Evolutionary conservation across 1,140 invertebrate genomes (phyloP).

Genomic region (Pemphigus obesinymphae): DNA sequence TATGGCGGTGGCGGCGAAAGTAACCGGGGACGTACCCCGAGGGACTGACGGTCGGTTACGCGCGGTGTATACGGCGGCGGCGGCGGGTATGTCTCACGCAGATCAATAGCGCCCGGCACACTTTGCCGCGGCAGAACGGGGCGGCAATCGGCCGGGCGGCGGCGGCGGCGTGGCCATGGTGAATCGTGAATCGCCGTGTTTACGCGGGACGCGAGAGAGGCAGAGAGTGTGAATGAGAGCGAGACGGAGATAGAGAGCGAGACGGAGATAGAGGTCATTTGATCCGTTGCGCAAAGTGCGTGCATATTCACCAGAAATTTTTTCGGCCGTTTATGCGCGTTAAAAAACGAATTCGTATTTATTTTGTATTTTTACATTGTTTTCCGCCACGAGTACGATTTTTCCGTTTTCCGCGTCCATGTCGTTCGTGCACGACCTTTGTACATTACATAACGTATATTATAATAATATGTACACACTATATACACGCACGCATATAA

Average conservation of each 20-base stretch:
- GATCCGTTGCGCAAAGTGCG: neutral
- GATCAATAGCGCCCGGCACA: conserved; percentile 16
- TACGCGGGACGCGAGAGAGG: neutral
- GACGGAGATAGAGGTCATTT: too few relatives aligned
- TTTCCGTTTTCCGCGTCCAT: neutral
- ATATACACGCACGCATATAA: neutral
- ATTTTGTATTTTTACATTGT: neutral
- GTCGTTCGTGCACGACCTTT: neutral
- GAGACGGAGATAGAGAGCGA: too few relatives aligned
- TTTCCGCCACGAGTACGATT: neutral
- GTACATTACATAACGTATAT: neutral
- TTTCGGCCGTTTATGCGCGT: neutral
- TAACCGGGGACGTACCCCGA: too few relatives aligned
- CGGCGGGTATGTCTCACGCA: neutral
- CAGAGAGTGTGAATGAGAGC: too few relatives aligned
- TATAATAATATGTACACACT: neutral
- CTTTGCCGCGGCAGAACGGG: neutral
- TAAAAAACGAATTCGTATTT: too few relatives aligned
- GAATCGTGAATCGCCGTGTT: neutral
- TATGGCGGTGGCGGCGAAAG: neutral
- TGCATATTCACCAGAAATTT: neutral
- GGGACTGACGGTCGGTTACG: neutral
- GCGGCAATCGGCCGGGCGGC: neutral
- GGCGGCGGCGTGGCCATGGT: neutral
- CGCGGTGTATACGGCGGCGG: neutral